Percentiles rank a stretch among this genome's conserved stretches.
These are phyloP conservation scores for Pygoscelis adeliae DNA, from an alignment of 2,113 vertebrate species.

Conservation along the genomic window DNA sequence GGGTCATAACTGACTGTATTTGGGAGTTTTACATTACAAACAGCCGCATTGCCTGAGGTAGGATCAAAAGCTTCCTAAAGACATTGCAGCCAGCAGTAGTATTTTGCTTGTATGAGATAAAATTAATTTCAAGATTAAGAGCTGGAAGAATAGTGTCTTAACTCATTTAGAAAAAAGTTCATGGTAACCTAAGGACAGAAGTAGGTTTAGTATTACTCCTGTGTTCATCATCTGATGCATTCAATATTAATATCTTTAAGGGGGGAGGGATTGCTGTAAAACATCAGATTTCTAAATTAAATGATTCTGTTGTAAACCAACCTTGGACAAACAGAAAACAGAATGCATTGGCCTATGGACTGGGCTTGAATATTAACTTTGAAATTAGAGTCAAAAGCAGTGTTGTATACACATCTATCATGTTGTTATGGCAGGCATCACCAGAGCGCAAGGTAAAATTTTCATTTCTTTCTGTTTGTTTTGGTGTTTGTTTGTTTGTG, in stretches of 20 bases:
- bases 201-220: neutral
- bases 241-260: neutral
- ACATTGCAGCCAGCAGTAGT: neutral
- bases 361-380: neutral
- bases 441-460: neutral
- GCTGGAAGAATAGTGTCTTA: neutral
- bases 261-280: neutral
- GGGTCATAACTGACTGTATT: slow-evolving; percentile 49
- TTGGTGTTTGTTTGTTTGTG: neutral
- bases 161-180: neutral
- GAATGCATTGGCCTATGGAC: neutral
- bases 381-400: neutral
- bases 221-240: neutral
- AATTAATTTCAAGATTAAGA: neutral
- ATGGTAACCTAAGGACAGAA: neutral
- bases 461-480: neutral
- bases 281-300: neutral
- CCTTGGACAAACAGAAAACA: neutral
- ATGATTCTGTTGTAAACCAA: neutral
- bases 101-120: neutral
- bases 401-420: neutral
- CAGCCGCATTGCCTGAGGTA: neutral
- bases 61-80: neutral
- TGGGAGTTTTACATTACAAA: slow-evolving; percentile 33
- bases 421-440: neutral